These are phyloP conservation scores for Clunio marinus DNA, from an alignment of 2,888 invertebrate genomes.

Conservation along the genomic window DNA sequence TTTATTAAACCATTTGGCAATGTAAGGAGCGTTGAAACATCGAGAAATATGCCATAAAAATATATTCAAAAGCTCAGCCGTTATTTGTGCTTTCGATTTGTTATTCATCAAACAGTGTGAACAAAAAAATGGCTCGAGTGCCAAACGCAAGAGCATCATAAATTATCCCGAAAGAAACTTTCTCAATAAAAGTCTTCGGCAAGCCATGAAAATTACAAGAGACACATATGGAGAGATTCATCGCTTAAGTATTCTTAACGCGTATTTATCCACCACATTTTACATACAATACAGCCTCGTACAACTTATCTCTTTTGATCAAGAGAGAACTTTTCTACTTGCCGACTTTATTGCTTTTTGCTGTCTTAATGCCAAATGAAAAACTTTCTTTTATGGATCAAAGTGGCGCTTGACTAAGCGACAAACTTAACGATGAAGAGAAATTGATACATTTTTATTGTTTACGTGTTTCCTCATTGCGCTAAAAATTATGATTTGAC, in stretches of 20 bases:
- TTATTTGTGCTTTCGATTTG: too few species aligned
- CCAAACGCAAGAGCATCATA: conserved; percentile 11
- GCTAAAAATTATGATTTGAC: neutral
- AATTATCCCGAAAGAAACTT: conserved; percentile 13
- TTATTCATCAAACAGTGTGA: conserved; percentile 14
- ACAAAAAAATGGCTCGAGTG: neutral
- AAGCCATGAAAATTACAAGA: conserved; percentile 26
- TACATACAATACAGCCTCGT: too few species aligned
- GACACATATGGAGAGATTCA: conserved; percentile 19
- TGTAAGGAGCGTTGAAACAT: too few species aligned
- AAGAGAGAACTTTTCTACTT: too few species aligned
- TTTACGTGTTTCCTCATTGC: conserved; percentile 7
- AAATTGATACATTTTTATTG: conserved; percentile 37
- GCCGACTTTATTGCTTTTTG: neutral
- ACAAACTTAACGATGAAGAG: neutral
- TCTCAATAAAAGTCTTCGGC: conserved; percentile 4
- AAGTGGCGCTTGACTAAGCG: neutral
- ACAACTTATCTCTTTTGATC: too few species aligned
- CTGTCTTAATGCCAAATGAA: neutral
- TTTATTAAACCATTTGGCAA: too few species aligned
- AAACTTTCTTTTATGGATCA: conserved; percentile 6
- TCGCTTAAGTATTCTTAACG: neutral
- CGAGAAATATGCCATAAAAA: too few species aligned
- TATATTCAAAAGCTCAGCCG: too few species aligned
- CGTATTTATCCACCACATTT: conserved; percentile 21